Percentiles rank a stretch among this genome's conserved stretches.
Evolutionary conservation across 2,888 invertebrate genomes (phyloP).

Genomic region (Stegophylla sp.): DNA sequence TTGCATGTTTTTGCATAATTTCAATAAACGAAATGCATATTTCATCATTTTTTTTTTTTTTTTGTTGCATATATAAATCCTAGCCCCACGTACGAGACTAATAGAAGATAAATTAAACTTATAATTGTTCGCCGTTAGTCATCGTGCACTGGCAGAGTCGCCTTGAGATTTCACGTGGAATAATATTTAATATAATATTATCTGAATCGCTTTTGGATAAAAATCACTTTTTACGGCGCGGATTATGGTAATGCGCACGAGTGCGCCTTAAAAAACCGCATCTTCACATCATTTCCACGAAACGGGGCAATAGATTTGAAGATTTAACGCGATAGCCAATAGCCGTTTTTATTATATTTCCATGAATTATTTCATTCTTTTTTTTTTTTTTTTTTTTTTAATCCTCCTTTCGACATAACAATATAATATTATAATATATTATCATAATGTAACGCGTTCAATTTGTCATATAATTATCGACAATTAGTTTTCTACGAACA

Average conservation of each 20-base stretch:
- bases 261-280: background rate
- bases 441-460: no score
- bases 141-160: background rate
- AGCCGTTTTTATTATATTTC: background rate
- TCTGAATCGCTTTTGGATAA: background rate
- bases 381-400: no score
- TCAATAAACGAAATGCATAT: no score
- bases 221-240: background rate
- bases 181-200: background rate
- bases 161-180: conserved; percentile 22
- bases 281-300: background rate
- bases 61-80: no score
- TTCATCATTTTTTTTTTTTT: no score
- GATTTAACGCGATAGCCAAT: background rate
- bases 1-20: no score
- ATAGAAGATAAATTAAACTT: conserved; percentile 22
- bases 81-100: background rate
- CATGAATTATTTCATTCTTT: background rate
- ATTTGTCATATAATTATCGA: no score
- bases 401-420: no score
- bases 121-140: conserved; percentile 19
- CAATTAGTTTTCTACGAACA: no score
- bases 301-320: background rate
- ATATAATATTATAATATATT: no score
- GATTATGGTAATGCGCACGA: background rate